A percentile compares a stretch with the other conserved stretches of the same genome.
These are phyloP conservation scores for Pseudachorutes palmiensis DNA, from an alignment of 1,140 invertebrate species.

Conservation along the genomic window DNA sequence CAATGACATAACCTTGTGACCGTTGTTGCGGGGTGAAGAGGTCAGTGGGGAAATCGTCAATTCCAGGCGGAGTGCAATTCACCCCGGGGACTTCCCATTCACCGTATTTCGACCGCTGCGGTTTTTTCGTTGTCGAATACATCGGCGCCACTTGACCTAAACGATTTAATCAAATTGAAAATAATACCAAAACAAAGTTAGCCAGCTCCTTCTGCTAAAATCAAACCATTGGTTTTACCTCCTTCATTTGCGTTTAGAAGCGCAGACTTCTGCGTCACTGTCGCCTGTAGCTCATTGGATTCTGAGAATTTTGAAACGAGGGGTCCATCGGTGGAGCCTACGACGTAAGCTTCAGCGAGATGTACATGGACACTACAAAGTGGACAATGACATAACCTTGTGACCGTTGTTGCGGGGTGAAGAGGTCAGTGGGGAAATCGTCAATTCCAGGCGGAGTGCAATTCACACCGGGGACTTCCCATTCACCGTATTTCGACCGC, in stretches of 20 bases:
- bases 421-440: slow-evolving; percentile 45
- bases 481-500: slow-evolving; percentile 7
- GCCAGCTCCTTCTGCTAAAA: neutral
- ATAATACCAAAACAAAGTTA: neutral
- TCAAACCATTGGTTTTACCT: neutral
- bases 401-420: slow-evolving; percentile 39
- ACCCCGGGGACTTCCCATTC: slow-evolving; percentile 16
- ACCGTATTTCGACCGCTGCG: neutral
- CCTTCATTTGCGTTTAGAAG: neutral
- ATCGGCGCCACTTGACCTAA: neutral
- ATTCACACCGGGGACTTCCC: slow-evolving; percentile 16
- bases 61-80: slow-evolving; percentile 32
- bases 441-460: slow-evolving; percentile 37
- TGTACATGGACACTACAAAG: slow-evolving; percentile 43
- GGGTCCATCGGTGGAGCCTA: slow-evolving; percentile 42
- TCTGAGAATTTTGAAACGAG: neutral
- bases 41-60: slow-evolving; percentile 44
- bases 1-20: slow-evolving; percentile 40
- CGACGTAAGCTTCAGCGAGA: slow-evolving; percentile 44
- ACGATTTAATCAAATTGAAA: neutral
- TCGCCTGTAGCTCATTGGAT: neutral
- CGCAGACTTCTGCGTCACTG: no score
- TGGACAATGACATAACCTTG: slow-evolving; percentile 43
- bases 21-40: slow-evolving; percentile 41
- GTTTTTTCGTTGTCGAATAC: neutral